Evolutionary conservation across 2,888 invertebrate species (phyloP).

Genomic region (Lutraria lutraria): DNA sequence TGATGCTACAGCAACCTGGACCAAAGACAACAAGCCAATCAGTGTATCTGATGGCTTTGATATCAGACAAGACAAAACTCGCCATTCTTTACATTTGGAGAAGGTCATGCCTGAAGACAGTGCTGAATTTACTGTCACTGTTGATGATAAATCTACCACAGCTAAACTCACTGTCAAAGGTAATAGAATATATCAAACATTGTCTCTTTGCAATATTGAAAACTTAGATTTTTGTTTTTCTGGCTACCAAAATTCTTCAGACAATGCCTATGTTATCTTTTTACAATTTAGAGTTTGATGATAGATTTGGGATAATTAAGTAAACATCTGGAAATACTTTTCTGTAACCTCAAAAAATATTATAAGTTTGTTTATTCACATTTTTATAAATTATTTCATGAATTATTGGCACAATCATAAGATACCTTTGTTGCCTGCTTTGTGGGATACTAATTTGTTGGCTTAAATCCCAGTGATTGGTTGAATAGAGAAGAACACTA

Average conservation of each 20-base stretch:
- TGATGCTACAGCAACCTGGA: constrained; percentile 96
- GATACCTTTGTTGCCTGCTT: background rate
- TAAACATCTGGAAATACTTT: too few relatives aligned
- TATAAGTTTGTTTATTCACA: too few relatives aligned
- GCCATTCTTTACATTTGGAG: constrained; percentile 80
- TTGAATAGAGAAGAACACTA: background rate
- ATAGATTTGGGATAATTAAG: too few relatives aligned
- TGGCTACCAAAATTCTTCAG: too few relatives aligned
- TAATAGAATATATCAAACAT: constrained; percentile 36
- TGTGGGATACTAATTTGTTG: background rate
- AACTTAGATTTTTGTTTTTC: too few relatives aligned
- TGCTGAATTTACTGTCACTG: constrained; percentile 80
- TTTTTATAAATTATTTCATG: too few relatives aligned
- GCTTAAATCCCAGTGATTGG: background rate
- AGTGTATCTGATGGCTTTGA: constrained; percentile 93
- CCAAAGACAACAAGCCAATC: constrained; percentile 91
- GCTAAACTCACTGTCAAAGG: constrained; percentile 73
- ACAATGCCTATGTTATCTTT: too few relatives aligned
- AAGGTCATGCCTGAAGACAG: constrained; percentile 80
- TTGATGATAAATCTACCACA: constrained; percentile 75
- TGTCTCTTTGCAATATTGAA: too few relatives aligned
- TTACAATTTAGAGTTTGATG: too few relatives aligned
- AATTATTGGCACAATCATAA: background rate
- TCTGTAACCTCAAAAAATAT: too few relatives aligned
- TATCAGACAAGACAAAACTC: constrained; percentile 91